Conservation (phyloP, 1,140 invertebrate species). For the Drosophila lacertosa region DNA sequence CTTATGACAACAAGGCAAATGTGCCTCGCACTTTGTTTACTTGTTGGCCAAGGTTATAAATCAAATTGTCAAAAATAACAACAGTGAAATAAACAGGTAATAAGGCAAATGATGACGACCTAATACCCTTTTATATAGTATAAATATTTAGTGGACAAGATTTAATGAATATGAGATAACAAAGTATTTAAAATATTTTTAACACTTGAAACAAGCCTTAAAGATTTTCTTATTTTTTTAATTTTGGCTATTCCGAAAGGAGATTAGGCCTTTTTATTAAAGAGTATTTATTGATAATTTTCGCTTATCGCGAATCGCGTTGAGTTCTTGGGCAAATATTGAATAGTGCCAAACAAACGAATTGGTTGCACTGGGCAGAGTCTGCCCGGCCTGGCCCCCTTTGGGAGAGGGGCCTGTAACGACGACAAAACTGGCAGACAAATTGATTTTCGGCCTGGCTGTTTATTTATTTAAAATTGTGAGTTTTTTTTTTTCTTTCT, state of each 20-base stretch:
- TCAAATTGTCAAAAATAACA: conserved; percentile 40
- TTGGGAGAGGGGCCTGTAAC: conserved; percentile 14
- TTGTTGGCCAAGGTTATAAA: conserved; percentile 50
- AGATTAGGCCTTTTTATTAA: no score
- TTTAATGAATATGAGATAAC: no score
- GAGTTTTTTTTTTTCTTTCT: conserved; percentile 30
- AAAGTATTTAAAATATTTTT: no score
- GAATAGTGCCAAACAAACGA: conserved; percentile 37
- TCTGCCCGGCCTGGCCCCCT: no score
- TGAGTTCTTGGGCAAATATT: conserved; percentile 39
- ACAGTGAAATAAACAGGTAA: neutral
- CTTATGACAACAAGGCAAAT: conserved; percentile 40
- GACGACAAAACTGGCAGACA: conserved; percentile 40
- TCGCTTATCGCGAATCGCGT: conserved; percentile 33
- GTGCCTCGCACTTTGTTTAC: conserved; percentile 41
- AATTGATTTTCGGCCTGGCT: conserved; percentile 39
- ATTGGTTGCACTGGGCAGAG: conserved; percentile 16
- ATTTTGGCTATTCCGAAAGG: no score
- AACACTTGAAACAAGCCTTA: no score
- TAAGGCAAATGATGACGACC: no score
- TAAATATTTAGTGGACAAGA: no score
- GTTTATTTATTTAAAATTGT: conserved; percentile 52
- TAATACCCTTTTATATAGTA: no score
- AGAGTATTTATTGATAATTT: conserved; percentile 37
- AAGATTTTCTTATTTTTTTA: no score